Percentiles rank a stretch among this genome's conserved stretches.
Evolutionary conservation across 2,113 vertebrate species (phyloP).

Genomic region (Thomomys bottae): DNA sequence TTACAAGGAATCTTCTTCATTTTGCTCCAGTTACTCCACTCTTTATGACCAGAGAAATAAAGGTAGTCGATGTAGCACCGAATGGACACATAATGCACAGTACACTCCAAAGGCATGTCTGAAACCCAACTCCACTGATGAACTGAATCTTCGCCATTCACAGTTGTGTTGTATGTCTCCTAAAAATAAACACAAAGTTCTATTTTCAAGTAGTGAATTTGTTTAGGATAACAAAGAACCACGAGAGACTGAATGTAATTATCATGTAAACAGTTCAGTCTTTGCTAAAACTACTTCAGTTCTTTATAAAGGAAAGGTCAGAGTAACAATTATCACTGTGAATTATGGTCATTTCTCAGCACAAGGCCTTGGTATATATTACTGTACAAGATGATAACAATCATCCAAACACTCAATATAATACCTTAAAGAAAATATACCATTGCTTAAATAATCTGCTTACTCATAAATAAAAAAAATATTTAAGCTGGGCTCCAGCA

Average conservation of each 20-base stretch:
- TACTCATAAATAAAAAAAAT: background rate
- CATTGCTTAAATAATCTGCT: background rate
- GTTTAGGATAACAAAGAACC: background rate
- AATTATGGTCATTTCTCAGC: background rate
- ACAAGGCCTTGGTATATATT: background rate
- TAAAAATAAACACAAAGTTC: constrained; percentile 55
- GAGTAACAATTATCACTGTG: background rate
- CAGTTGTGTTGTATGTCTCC: constrained; percentile 77
- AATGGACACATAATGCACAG: constrained; percentile 81
- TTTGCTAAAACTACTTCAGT: background rate
- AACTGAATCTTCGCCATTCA: constrained; percentile 67
- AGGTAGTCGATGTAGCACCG: constrained; percentile 78
- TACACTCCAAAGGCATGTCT: constrained; percentile 86
- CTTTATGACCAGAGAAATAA: constrained; percentile 79
- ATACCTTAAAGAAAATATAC: background rate
- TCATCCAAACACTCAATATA: background rate
- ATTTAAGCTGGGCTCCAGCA: too few relatives aligned
- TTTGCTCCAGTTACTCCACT: constrained; percentile 86
- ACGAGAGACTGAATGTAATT: background rate
- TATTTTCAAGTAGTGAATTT: background rate
- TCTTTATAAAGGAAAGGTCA: background rate
- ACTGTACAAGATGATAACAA: background rate
- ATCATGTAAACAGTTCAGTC: background rate
- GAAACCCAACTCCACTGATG: constrained; percentile 87
- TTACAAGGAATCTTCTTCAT: constrained; percentile 81